phyloP scores from a whole-genome alignment of 2,888 invertebrate species.

The Bibio marci region DNA sequence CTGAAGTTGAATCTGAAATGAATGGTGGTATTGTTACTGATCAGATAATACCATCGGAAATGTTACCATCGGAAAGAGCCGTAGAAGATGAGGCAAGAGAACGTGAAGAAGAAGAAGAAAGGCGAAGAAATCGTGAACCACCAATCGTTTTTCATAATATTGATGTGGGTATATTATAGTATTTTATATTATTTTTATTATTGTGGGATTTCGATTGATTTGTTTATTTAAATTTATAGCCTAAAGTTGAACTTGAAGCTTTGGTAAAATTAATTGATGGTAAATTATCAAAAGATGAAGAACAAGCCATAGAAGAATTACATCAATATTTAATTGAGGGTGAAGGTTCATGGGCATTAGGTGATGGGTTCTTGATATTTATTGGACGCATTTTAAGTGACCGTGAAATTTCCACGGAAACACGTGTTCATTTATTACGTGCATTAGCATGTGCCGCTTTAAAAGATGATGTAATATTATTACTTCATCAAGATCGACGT shows the following conservation, averaged over 20 bases:
- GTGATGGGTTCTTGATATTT: conserved; percentile 71
- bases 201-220: not conserved
- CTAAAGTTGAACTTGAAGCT: conserved; percentile 54
- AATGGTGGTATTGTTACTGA: conserved; percentile 26
- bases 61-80: conserved; percentile 34
- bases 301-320: conserved; percentile 57
- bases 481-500: conserved; percentile 77
- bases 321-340: conserved; percentile 76
- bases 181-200: not conserved
- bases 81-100: conserved; percentile 44
- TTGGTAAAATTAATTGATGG: conserved; percentile 51
- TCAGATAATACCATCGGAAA: conserved; percentile 18
- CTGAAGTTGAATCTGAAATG: conserved; percentile 22
- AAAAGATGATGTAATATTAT: conserved; percentile 75
- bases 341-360: conserved; percentile 84
- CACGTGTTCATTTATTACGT: conserved; percentile 48
- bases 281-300: conserved; percentile 56
- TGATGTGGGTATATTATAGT: conserved; percentile 43
- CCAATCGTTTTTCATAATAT: conserved; percentile 63
- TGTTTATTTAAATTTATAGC: conserved; percentile 28
- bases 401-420: conserved; percentile 35
- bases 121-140: conserved; percentile 54
- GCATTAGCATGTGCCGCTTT: conserved; percentile 59
- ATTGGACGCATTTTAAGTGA: conserved; percentile 53
- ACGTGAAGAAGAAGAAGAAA: conserved; percentile 47